Conservation (phyloP, 2,797 vertebrate species). For the Neosilurus hyrtlii region DNA sequence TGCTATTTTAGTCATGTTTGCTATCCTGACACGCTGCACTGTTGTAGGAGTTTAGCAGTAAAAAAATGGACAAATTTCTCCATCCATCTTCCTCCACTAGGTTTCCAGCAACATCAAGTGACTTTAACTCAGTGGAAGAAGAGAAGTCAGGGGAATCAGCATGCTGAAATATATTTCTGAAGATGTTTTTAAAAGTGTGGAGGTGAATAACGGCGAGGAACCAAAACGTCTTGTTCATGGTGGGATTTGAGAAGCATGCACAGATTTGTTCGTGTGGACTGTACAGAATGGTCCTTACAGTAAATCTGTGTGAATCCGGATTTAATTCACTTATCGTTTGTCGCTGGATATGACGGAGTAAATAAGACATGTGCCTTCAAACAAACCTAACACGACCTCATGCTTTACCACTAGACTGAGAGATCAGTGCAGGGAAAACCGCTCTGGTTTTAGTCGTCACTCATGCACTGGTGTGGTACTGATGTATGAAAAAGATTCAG, state of each 20-base stretch:
- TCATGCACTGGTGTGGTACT: neutral
- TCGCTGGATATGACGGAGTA: neutral
- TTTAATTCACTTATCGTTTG: neutral
- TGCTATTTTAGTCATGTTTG: neutral
- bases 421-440: neutral
- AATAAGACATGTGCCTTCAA: neutral
- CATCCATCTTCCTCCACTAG: slow-evolving; percentile 11
- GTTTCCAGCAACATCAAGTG: neutral
- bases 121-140: neutral
- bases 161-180: neutral
- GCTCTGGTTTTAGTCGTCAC: neutral
- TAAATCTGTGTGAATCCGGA: neutral
- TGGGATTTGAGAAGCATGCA: neutral
- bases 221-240: neutral
- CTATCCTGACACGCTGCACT: neutral
- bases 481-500: neutral
- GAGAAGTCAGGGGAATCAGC: too few species aligned
- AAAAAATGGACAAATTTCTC: neutral
- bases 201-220: neutral
- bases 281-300: neutral
- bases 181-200: neutral
- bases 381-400: neutral
- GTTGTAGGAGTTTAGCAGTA: slow-evolving; percentile 7
- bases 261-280: neutral
- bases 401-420: neutral